Percentiles rank a stretch among this genome's conserved stretches.
phyloP scores from a whole-genome alignment of 2,888 invertebrate genomes.

The Phyto melanocephala region DNA sequence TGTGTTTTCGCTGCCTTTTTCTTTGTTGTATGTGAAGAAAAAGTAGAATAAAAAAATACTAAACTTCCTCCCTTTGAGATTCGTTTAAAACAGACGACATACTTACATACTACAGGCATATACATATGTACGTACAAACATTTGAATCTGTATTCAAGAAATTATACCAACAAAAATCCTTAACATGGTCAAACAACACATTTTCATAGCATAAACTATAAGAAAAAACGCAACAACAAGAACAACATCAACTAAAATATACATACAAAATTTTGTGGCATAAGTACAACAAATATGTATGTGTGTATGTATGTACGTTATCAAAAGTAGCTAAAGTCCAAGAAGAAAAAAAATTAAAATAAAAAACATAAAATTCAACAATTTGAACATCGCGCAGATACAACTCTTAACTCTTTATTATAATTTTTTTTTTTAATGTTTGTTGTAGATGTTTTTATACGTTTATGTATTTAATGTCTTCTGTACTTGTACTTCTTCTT shows the following conservation, averaged over 20 bases:
- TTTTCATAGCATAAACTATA: constrained; percentile 12
- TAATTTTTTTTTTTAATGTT: neutral
- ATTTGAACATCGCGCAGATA: constrained; percentile 58
- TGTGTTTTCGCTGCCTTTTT: neutral
- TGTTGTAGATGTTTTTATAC: neutral
- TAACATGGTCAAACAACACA: constrained; percentile 45
- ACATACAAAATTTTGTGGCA: neutral
- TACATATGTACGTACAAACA: neutral
- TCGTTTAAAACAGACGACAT: constrained; percentile 25
- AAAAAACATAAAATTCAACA: constrained; percentile 48
- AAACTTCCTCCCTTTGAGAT: constrained; percentile 48
- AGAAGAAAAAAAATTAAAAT: constrained; percentile 5
- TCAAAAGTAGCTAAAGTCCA: neutral
- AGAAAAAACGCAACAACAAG: neutral
- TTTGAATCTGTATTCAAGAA: constrained; percentile 10
- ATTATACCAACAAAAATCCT: constrained; percentile 18
- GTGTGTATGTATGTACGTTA: neutral
- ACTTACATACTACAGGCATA: neutral
- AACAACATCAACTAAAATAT: neutral
- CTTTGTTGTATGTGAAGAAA: neutral
- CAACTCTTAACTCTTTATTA: constrained; percentile 32
- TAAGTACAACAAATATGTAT: constrained; percentile 1
- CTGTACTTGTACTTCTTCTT: constrained; percentile 42
- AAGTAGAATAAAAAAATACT: constrained; percentile 8
- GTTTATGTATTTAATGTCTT: constrained; percentile 3